These are phyloP conservation scores for Pemphredon lugubris DNA, from an alignment of 2,888 invertebrate genomes.

Conservation along the genomic window DNA sequence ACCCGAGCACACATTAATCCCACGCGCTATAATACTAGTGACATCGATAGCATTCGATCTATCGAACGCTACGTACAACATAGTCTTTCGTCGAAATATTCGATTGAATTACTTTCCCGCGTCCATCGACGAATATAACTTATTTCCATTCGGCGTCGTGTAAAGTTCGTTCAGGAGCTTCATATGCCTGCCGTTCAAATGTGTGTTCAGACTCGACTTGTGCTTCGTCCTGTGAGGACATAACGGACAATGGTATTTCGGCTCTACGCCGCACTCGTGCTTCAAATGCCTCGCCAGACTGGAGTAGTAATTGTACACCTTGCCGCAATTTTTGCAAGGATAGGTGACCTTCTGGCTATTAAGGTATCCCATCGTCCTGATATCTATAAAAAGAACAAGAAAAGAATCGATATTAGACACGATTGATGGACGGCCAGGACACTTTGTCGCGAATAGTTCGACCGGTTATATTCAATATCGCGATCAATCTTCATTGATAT, in stretches of 20 bases:
- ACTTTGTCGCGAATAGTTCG: conserved; percentile 27
- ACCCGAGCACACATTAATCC: too few species aligned
- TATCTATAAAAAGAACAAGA: conserved; percentile 69
- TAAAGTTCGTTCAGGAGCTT: conserved; percentile 71
- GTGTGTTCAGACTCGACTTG: conserved; percentile 78
- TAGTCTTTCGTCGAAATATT: too few species aligned
- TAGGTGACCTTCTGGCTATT: conserved; percentile 71
- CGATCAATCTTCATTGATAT: neutral
- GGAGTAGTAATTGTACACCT: conserved; percentile 80
- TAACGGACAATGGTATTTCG: conserved; percentile 81
- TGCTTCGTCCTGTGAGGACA: conserved; percentile 80
- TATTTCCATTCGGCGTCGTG: conserved; percentile 65
- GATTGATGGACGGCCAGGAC: conserved; percentile 10
- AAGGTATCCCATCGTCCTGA: conserved; percentile 54
- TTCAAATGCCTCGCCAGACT: conserved; percentile 80
- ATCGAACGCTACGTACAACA: neutral
- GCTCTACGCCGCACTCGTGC: conserved; percentile 83
- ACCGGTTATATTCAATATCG: neutral
- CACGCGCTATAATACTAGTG: neutral
- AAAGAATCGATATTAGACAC: conserved; percentile 50
- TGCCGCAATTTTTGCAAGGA: conserved; percentile 81
- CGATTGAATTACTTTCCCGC: too few species aligned
- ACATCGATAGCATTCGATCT: neutral
- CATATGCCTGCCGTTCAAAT: conserved; percentile 77
- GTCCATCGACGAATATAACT: conserved; percentile 49